Evolutionary conservation across 2,888 invertebrate species (phyloP), one percentile per base, ranked within the genome.

Genomic region (Orthonychiurus folsomi): DNA sequence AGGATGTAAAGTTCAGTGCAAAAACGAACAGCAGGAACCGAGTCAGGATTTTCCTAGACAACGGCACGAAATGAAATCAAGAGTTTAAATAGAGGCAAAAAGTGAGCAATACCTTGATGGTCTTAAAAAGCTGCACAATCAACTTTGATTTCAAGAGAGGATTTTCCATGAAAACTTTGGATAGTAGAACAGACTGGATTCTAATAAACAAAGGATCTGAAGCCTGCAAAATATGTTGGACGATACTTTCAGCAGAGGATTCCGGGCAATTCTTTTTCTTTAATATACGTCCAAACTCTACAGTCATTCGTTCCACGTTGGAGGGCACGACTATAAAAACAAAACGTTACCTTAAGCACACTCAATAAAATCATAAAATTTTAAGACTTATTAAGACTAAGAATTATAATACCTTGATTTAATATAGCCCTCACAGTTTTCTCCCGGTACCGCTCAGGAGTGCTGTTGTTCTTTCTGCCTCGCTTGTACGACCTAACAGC

Each of bases 271-370:
- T 37, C 37, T 15, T 37, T 37, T 37, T 37, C 9, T 37, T 5
- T 26, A 72, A 61, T 28, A 67, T 64, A 21, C 62, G 56, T 24
- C 61, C 64, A 21, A 69, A 53, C 37, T 68, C 65, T 3, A 63
- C 65, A 2, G 68, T 64, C 61, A 72, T 68, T 48, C 66, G 64
- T 23, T 67, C 65, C 58, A 72, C 56, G 55, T 69, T 70, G 15
- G 63, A 63, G 12, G 70, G 66, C 18, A 66, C 68, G 18, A 72
- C 70, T 68, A 69, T n/a, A n/a, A n/a, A n/a, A n/a, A n/a, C n/a
- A n/a, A n/a, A n/a, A n/a, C n/a, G n/a, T n/a, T n/a, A n/a, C n/a
- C n/a, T n/a, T n/a, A n/a, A n/a, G n/a, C n/a, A n/a, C n/a, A n/a
- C n/a, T n/a, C n/a, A n/a, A n/a, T n/a, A n/a, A n/a, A n/a, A n/a